phyloP scores from a whole-genome alignment of 2,888 invertebrate species.

The Plutella xylostella region DNA sequence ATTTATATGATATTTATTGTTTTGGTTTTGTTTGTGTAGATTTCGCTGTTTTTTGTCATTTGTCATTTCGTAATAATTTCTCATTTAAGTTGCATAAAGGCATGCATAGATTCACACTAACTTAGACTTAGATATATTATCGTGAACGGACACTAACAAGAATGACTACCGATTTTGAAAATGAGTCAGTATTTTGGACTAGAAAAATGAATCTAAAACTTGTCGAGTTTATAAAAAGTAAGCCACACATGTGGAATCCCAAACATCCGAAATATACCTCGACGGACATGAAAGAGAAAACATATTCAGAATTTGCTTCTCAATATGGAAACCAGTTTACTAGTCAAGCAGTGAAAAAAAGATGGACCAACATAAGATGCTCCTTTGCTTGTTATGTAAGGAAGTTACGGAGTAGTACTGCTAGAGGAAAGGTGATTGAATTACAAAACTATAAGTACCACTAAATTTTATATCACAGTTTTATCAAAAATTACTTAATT shows the following conservation, averaged over 20 bases:
- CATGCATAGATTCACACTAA: too few relatives aligned
- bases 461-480: not conserved
- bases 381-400: constrained; percentile 54
- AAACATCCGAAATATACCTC: constrained; percentile 56
- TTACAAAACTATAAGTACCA: too few relatives aligned
- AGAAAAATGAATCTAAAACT: constrained; percentile 54
- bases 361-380: constrained; percentile 61
- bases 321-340: constrained; percentile 50
- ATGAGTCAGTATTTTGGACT: constrained; percentile 61
- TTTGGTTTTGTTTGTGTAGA: too few relatives aligned
- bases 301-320: constrained; percentile 50
- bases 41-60: too few relatives aligned
- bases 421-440: constrained; percentile 24
- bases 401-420: constrained; percentile 39
- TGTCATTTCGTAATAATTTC: too few relatives aligned
- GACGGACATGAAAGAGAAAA: constrained; percentile 37
- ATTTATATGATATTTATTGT: too few relatives aligned
- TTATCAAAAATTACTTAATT: constrained; percentile 1
- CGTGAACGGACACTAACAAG: too few relatives aligned
- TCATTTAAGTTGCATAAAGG: too few relatives aligned
- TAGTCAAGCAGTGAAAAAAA: constrained; percentile 54
- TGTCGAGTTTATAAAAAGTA: constrained; percentile 47
- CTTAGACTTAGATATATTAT: too few relatives aligned
- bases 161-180: constrained; percentile 52
- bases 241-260: constrained; percentile 54